Base-by-base conservation (phyloP, 1,140 invertebrate genomes). In the Drosophila pandora region DNA sequence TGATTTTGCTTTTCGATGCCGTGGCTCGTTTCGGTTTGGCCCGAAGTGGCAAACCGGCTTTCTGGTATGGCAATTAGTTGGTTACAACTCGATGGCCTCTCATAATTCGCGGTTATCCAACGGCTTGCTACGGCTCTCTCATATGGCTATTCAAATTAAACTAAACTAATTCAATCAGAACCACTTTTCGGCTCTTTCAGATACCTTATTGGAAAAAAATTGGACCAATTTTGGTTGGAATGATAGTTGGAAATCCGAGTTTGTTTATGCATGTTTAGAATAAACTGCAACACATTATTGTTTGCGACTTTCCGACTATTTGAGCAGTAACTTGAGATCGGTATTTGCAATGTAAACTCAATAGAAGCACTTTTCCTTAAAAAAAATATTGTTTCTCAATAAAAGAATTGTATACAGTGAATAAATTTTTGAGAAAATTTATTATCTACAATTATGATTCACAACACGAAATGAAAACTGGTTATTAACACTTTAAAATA, bases 61-160 rank as follows among this genome's bases (percentile, higher is more conserved):
- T 82, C 30, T 75, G 71, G 71, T 56, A 60, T 79, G 64, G 64
- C 64, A 79, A 82, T 83, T 68, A 76, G 50, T 65, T 39, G 32
- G 43, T 68, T 81, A 76, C 69, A 64, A 52, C 54, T 77, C 68
- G 60, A 47, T 49, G 70, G 57, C 64, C 73, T 68, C 62, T 68
- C 59, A 79, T 62, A 60, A 62, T 70, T 74, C 60, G 53, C 79
- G 75, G 79, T 81, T 81, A 81, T 65, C 49, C 79, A 81, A 87
- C 58, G 50, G 43, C 52, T 60, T 34, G 43, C 48, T 32, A 30
- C 54, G 17, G 21, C 30, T 64, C 55, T 56, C 23, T 25, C 23
- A n/a, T 37, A 32, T 30, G n/a, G 22, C 22, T 34, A 30, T 32
- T 69, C 7, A 41, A 55, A 69, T 49, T 48, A 32, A 64, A n/a